Evolutionary conservation across 37 sponge, comb jelly and placozoan genomes (phyloP).

Genomic region (Beroe forskalii): DNA sequence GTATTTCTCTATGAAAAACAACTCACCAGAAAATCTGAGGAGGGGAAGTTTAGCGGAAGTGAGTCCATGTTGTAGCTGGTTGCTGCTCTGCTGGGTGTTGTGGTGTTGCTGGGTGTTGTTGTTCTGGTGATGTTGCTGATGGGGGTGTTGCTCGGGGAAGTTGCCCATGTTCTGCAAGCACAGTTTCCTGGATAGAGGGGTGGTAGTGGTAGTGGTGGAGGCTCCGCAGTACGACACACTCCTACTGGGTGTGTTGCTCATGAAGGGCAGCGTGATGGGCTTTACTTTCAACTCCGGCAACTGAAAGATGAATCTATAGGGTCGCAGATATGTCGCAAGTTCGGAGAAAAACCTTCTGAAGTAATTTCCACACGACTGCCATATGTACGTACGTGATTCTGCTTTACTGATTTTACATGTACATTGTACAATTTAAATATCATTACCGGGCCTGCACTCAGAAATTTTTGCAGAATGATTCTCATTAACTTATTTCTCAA

Average conservation of each 20-base stretch:
- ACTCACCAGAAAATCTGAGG: neutral
- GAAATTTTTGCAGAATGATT: too few species aligned
- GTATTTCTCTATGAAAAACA: too few species aligned
- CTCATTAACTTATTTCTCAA: too few species aligned
- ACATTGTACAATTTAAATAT: too few species aligned
- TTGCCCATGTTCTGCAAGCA: conserved; percentile 3
- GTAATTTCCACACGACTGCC: too few species aligned
- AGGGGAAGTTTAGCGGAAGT: neutral
- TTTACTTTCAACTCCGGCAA: conserved; percentile 45
- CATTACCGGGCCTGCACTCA: too few species aligned
- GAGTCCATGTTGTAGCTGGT: neutral
- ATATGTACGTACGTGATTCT: too few species aligned
- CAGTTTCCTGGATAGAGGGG: neutral
- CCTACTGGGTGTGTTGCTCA: neutral
- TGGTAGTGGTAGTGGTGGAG: neutral
- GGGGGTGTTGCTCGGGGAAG: neutral
- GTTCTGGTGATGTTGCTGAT: neutral
- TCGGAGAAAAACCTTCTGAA: too few species aligned
- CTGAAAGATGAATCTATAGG: too few species aligned
- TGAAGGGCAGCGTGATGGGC: conserved; percentile 1
- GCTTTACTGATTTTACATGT: too few species aligned
- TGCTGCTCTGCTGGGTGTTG: neutral
- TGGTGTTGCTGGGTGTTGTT: neutral
- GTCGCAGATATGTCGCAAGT: too few species aligned
- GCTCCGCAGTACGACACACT: neutral